Conservation (phyloP, 2,113 vertebrate genomes). For the Sceloporus tristichus region DNA sequence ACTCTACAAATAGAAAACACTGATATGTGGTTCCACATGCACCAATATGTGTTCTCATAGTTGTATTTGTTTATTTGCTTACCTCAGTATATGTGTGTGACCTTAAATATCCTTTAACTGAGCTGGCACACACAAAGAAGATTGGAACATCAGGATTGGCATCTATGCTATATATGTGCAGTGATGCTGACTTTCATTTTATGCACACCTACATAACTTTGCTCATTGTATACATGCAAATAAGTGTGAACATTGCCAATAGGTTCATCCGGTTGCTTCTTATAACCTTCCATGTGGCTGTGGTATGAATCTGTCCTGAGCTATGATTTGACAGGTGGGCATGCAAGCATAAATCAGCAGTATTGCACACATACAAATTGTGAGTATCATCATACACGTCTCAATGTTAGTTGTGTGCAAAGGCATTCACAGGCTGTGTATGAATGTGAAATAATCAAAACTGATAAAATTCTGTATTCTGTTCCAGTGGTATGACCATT, state of each 20-base stretch:
- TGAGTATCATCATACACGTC: not conserved
- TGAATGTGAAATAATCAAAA: not conserved
- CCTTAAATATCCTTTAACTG: not conserved
- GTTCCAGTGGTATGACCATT: not conserved
- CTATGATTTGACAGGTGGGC: not conserved
- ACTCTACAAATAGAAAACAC: not conserved
- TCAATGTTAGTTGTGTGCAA: not conserved
- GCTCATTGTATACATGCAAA: not conserved
- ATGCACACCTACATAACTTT: not conserved
- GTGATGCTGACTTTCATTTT: not conserved
- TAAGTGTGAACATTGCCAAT: not conserved
- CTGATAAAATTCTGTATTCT: not conserved
- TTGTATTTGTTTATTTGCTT: not conserved
- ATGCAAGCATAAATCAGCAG: not conserved
- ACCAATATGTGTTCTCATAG: not conserved
- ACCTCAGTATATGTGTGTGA: not conserved
- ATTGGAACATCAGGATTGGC: not conserved
- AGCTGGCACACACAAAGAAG: not conserved
- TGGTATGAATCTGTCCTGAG: no score
- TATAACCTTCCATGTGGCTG: not conserved
- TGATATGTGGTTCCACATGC: not conserved
- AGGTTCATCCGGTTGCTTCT: not conserved
- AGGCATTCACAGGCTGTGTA: not conserved
- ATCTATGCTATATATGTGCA: not conserved
- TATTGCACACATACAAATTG: not conserved